Percentiles rank a stretch among this genome's conserved stretches.
phyloP scores from a whole-genome alignment of 1,140 invertebrate species.

The Luehdorfia chinensis region DNA sequence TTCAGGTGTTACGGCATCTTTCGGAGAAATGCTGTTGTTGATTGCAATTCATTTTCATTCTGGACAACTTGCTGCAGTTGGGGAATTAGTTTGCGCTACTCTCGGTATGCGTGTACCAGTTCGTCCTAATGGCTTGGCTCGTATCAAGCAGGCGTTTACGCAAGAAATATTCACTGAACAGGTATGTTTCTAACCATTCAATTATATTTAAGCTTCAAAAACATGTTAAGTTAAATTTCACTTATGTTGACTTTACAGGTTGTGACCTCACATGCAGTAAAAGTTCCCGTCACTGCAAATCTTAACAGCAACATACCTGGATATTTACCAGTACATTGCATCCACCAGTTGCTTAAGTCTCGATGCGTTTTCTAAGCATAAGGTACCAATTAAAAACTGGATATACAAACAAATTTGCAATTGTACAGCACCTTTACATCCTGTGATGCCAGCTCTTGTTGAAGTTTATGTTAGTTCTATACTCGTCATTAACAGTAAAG shows the following conservation, averaged over 20 bases:
- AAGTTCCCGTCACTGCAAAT: constrained; percentile 94
- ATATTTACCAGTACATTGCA: constrained; percentile 97
- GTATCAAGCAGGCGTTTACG: constrained; percentile 97
- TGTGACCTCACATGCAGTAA: constrained; percentile 96
- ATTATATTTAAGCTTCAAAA: not conserved
- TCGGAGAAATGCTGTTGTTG: constrained; percentile 97
- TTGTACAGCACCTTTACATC: constrained; percentile 92
- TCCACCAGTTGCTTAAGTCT: constrained; percentile 96
- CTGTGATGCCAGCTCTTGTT: constrained; percentile 93
- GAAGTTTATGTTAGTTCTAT: constrained; percentile 98
- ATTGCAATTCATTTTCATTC: constrained; percentile 98
- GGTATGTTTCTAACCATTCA: constrained; percentile 59
- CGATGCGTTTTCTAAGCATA: constrained; percentile 97
- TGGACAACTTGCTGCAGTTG: constrained; percentile 94
- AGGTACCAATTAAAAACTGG: constrained; percentile 96
- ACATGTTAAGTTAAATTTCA: not conserved
- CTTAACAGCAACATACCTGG: constrained; percentile 93
- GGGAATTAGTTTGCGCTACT: constrained; percentile 95
- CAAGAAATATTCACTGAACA: constrained; percentile 99
- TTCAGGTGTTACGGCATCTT: constrained; percentile 88
- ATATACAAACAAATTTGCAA: constrained; percentile 95
- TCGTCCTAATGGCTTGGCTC: constrained; percentile 91
- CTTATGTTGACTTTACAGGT: constrained; percentile 81
- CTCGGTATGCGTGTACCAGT: constrained; percentile 97
- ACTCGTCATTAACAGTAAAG: constrained; percentile 87